Evolutionary conservation across 2,113 vertebrate species (phyloP).

Genomic region (Callocephalon fimbriatum): DNA sequence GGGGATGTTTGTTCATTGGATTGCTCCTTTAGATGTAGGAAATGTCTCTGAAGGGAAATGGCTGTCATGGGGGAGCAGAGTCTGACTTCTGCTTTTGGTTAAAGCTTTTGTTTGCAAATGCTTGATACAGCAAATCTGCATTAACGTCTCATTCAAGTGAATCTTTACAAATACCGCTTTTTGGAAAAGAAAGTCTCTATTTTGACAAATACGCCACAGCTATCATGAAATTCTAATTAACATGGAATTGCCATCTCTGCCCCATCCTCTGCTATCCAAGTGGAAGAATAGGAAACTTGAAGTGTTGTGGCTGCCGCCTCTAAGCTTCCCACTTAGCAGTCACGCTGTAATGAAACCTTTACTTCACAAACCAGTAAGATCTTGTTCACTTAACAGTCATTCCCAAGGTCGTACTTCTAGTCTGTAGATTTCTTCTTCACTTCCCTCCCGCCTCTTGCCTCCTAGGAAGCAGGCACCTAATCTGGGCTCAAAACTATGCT

Average conservation of each 20-base stretch:
- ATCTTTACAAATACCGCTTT: neutral
- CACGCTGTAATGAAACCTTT: neutral
- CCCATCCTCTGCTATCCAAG: neutral
- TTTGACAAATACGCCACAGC: neutral
- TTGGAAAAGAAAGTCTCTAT: neutral
- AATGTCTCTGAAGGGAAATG: neutral
- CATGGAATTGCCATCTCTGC: neutral
- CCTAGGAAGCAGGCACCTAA: neutral
- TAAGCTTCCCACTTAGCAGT: neutral
- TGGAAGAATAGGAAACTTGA: neutral
- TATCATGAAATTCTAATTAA: neutral
- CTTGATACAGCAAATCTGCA: neutral
- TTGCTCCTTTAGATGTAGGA: neutral
- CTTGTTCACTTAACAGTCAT: neutral
- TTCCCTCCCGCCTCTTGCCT: neutral
- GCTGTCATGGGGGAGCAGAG: fast-evolving
- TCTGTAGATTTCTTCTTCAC: neutral
- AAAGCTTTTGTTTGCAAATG: neutral
- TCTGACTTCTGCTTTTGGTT: neutral
- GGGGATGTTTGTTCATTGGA: neutral
- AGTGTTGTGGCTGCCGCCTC: neutral
- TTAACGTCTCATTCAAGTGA: neutral
- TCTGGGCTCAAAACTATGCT: neutral
- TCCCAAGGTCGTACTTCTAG: neutral
- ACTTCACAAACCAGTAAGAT: neutral